phyloP scores from a whole-genome alignment of 2,113 vertebrate genomes.

The Rhinichthys klamathensis region DNA sequence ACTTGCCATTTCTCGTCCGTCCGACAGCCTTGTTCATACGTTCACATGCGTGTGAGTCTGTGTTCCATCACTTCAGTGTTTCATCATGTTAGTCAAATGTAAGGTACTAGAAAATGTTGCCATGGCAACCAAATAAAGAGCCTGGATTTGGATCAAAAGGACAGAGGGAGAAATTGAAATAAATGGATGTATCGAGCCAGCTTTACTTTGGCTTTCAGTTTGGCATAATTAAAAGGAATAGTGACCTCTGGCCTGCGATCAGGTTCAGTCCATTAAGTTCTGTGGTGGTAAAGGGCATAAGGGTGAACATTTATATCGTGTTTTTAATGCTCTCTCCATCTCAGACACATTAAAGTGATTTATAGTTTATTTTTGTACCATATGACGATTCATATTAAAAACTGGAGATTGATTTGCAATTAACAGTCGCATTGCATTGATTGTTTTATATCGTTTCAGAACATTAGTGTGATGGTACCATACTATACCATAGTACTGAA shows the following conservation, averaged over 20 bases:
- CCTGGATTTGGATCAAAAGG: conserved; percentile 62
- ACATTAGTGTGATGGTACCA: neutral
- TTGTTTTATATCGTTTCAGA: neutral
- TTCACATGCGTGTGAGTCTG: conserved; percentile 39
- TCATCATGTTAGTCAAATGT: conserved; percentile 65
- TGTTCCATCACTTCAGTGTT: conserved; percentile 37
- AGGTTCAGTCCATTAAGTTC: conserved; percentile 36
- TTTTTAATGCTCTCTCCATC: neutral
- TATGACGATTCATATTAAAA: neutral
- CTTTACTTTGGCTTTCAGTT: conserved; percentile 55
- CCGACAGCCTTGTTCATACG: neutral
- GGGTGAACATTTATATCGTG: neutral
- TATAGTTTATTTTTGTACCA: neutral
- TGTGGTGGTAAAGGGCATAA: neutral
- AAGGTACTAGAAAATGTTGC: conserved; percentile 69
- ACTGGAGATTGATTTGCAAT: neutral
- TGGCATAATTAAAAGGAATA: conserved; percentile 49
- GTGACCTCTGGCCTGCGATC: conserved; percentile 39
- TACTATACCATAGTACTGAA: neutral
- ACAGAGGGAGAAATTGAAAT: conserved; percentile 68
- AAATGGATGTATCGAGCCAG: conserved; percentile 60
- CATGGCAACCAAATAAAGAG: conserved; percentile 75
- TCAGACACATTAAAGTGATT: conserved; percentile 7
- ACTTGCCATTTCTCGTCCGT: neutral
- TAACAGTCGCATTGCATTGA: neutral